phyloP scores from a whole-genome alignment of 2,797 vertebrate species.

The Scomberomorus guttatus region DNA sequence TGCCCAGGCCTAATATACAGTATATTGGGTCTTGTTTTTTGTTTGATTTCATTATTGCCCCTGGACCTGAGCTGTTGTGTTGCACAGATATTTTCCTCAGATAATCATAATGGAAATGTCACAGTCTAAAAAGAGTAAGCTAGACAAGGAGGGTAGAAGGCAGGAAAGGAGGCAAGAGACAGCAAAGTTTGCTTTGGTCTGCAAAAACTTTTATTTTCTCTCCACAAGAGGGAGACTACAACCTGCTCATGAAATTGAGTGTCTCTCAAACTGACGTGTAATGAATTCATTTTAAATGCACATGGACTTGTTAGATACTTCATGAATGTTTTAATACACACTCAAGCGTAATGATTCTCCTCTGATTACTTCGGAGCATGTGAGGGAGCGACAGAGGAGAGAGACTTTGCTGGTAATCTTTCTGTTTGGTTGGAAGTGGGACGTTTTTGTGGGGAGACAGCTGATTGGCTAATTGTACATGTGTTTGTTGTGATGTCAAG shows the following conservation, averaged over 20 bases:
- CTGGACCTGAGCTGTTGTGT: neutral
- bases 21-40: neutral
- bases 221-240: slow-evolving; percentile 73
- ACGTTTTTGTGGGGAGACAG: slow-evolving; percentile 12
- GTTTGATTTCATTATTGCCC: neutral
- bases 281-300: neutral
- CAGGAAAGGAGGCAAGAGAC: neutral
- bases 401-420: neutral
- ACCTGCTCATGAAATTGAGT: slow-evolving; percentile 14
- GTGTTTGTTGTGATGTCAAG: slow-evolving; percentile 28
- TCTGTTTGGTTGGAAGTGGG: neutral
- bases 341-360: neutral
- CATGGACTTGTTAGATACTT: neutral
- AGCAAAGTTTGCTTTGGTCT: neutral
- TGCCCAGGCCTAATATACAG: too few relatives aligned
- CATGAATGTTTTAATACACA: neutral
- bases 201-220: slow-evolving; percentile 8
- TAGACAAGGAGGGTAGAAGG: neutral
- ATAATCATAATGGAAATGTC: neutral
- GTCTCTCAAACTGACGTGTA: neutral
- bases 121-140: neutral
- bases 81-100: neutral
- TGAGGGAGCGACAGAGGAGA: neutral
- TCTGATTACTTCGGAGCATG: neutral
- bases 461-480: slow-evolving; percentile 25